These are phyloP conservation scores for Siderastrea siderea DNA, from an alignment of 92 coral and sea anemone species.

Conservation along the genomic window DNA sequence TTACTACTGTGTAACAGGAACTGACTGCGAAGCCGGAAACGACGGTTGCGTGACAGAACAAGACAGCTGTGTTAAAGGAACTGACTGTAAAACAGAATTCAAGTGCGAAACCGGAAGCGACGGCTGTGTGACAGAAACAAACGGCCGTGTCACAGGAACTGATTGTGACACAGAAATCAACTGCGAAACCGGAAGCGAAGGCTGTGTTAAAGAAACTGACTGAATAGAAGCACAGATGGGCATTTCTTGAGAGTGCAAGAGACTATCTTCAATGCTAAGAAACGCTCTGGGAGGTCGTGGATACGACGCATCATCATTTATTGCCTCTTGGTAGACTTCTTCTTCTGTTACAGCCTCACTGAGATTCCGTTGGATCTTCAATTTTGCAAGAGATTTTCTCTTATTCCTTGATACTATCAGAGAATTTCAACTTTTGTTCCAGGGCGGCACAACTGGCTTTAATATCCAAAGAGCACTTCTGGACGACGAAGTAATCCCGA, in stretches of 20 bases:
- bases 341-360: conserved; percentile 36
- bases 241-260: background rate
- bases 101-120: too few species aligned
- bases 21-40: too few species aligned
- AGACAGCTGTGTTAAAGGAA: too few species aligned
- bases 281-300: background rate
- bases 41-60: too few species aligned
- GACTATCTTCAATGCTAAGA: background rate
- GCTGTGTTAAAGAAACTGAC: background rate
- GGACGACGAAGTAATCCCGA: background rate
- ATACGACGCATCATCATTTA: background rate
- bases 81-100: too few species aligned
- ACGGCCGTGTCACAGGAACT: too few species aligned
- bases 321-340: conserved; percentile 21
- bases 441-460: background rate
- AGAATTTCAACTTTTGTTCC: background rate
- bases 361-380: conserved; percentile 35
- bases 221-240: background rate
- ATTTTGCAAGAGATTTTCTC: background rate
- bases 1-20: too few species aligned
- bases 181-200: too few species aligned
- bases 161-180: too few species aligned
- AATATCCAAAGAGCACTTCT: too few species aligned
- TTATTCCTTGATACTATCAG: conserved; percentile 13
- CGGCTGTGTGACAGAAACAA: too few species aligned